A percentile compares a stretch with the other conserved stretches of the same genome.
These are phyloP conservation scores for Craniophora ligustri DNA, from an alignment of 2,888 invertebrate species.

Conservation along the genomic window DNA sequence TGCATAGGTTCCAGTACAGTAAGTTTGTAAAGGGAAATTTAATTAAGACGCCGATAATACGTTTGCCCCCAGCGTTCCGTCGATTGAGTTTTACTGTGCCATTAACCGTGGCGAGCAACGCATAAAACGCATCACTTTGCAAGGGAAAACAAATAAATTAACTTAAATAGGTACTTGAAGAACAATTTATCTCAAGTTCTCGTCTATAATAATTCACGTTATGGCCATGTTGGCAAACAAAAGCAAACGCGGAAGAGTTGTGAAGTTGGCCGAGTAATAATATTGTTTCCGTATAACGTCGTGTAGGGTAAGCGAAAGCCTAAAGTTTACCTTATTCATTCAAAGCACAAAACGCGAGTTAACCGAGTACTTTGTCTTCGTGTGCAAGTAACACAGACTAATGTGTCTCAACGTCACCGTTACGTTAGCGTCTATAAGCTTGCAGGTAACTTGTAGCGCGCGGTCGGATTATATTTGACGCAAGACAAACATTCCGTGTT, in stretches of 20 bases:
- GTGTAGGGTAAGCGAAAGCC: slow-evolving; percentile 34
- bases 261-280: slow-evolving; percentile 54
- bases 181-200: slow-evolving; percentile 70
- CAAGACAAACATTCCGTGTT: slow-evolving; percentile 60
- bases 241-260: slow-evolving; percentile 59
- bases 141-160: slow-evolving; percentile 81
- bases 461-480: slow-evolving; percentile 62
- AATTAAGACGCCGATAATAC: slow-evolving; percentile 42
- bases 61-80: slow-evolving; percentile 49
- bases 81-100: slow-evolving; percentile 57
- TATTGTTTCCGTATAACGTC: slow-evolving; percentile 56
- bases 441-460: slow-evolving; percentile 52
- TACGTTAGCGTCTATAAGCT: slow-evolving; percentile 38
- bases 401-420: slow-evolving; percentile 58
- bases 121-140: slow-evolving; percentile 74
- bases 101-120: slow-evolving; percentile 64
- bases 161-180: slow-evolving; percentile 70
- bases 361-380: slow-evolving; percentile 56
- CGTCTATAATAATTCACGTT: slow-evolving; percentile 69
- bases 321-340: slow-evolving; percentile 43
- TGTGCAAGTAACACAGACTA: slow-evolving; percentile 60
- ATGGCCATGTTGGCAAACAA: slow-evolving; percentile 63
- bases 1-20: slow-evolving; percentile 14
- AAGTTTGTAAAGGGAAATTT: slow-evolving; percentile 35
- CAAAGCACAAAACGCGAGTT: slow-evolving; percentile 43